A percentile compares a stretch with the other conserved stretches of the same genome.
Conservation (phyloP, 1,140 invertebrate genomes). For the Ostrea denselamellosa region DNA sequence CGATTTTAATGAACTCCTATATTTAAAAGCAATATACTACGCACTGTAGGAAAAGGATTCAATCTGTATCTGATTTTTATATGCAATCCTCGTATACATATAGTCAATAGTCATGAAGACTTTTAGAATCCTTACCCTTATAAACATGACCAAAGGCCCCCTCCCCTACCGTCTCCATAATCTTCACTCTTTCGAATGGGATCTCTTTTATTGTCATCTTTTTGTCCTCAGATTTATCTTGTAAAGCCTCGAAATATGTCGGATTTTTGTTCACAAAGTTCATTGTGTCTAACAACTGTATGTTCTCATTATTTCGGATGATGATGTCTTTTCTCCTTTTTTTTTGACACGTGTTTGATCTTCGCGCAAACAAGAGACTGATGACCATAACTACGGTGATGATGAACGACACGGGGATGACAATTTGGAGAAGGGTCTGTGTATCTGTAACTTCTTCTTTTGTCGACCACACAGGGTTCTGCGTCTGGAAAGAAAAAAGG, state of each 20-base stretch:
- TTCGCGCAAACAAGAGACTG: neutral
- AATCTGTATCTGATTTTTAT: too few species aligned
- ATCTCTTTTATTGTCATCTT: constrained; percentile 64
- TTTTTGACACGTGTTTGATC: constrained; percentile 34
- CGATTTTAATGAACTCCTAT: too few species aligned
- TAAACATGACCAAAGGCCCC: constrained; percentile 95
- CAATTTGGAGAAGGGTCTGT: constrained; percentile 2
- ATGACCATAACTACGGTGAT: neutral
- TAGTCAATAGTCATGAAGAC: too few species aligned
- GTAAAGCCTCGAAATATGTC: constrained; percentile 66
- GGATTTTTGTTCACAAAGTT: constrained; percentile 75
- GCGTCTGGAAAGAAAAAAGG: constrained; percentile 25
- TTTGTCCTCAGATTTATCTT: constrained; percentile 53
- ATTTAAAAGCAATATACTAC: too few species aligned
- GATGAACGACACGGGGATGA: constrained; percentile 30
- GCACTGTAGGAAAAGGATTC: too few species aligned
- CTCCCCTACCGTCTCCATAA: constrained; percentile 90
- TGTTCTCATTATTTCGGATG: constrained; percentile 68
- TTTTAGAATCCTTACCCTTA: constrained; percentile 83
- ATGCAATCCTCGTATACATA: too few species aligned
- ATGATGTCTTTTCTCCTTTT: constrained; percentile 58
- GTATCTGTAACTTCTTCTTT: neutral
- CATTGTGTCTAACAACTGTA: constrained; percentile 73
- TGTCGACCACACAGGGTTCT: neutral
- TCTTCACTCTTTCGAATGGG: constrained; percentile 83